Base-by-base conservation (phyloP, 2,113 vertebrate species). In the Caloenas nicobarica region DNA sequence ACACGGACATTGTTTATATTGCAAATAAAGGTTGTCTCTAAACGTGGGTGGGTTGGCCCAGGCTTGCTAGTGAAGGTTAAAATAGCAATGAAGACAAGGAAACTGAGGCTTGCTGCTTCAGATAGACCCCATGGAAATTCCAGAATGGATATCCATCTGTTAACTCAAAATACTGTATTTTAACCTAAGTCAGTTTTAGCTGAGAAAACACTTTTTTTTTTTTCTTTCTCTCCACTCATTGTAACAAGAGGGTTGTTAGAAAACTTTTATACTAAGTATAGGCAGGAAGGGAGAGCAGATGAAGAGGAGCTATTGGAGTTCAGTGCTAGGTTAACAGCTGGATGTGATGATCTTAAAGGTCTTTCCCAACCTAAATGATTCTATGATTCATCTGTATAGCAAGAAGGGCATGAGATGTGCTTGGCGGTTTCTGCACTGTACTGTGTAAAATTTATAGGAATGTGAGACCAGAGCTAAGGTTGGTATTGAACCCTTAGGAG, bases 31-130 rank as follows among this genome's bases (percentile, higher is more conserved):
- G 38, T 79, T 91, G 61, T 64, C 65, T 82, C 54, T 89, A 44
- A 88, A 91, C 6, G 70, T 91, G 89, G 70, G 89, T 91, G 95
- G 60, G 81, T 95, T 95, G 84, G 87, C 87, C 68, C 54, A 73
- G 78, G 65, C 77, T 48, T 60, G 51, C 60, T 73, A 73, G 44
- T 4, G 2, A 50, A 72, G 82, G 86, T 92, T 94, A 86, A 94
- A 95, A 94, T 46, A 93, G 65, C 80, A 89, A 65, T 48, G 48
- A 56, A 81, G 83, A 84, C 48, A 87, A 87, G 60, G 65, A 70
- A 76, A 28, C 42, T 89, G 53, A 56, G 60, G 56, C 81, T 91
- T 78, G 29, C 65, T 88, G 64, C 53, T 74, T 93, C 72, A 74
- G 44, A 48, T 42, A 78, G 68, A 79, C 23, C 23, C 60, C 38